phyloP scores from a whole-genome alignment of 2,797 vertebrate genomes.

The Intellagama lesueurii region DNA sequence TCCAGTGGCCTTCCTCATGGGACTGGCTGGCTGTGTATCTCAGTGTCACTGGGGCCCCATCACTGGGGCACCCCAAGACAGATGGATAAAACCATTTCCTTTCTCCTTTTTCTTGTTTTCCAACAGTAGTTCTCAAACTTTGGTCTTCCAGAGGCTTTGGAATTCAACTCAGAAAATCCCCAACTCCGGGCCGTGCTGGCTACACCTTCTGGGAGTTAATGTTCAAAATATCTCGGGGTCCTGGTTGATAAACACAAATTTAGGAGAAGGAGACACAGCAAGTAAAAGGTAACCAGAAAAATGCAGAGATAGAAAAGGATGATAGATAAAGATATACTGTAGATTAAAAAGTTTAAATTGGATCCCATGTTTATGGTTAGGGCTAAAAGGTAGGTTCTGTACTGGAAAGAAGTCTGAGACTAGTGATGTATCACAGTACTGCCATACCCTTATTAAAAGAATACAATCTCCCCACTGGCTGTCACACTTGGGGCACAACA shows the following conservation, averaged over 20 bases:
- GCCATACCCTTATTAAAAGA: background rate
- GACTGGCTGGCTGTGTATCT: background rate
- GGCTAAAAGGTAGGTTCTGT: background rate
- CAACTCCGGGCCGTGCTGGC: no score
- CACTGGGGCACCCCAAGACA: background rate
- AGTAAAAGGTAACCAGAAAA: background rate
- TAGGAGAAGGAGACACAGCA: background rate
- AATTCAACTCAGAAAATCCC: no score
- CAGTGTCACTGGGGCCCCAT: no score
- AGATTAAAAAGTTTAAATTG: background rate
- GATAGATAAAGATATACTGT: no score
- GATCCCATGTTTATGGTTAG: background rate
- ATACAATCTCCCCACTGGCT: background rate
- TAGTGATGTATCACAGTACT: background rate
- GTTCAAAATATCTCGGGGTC: no score
- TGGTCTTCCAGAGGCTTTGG: background rate
- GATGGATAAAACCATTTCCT: background rate
- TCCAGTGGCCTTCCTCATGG: background rate
- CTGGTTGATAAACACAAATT: no score
- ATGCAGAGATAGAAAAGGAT: background rate
- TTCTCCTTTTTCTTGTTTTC: background rate
- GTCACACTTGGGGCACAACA: no score
- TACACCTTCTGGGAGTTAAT: no score
- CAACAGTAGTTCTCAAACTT: background rate
- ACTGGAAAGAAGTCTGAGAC: background rate